phyloP scores from a whole-genome alignment of 2,797 vertebrate species.

The Champsocephalus esox region DNA sequence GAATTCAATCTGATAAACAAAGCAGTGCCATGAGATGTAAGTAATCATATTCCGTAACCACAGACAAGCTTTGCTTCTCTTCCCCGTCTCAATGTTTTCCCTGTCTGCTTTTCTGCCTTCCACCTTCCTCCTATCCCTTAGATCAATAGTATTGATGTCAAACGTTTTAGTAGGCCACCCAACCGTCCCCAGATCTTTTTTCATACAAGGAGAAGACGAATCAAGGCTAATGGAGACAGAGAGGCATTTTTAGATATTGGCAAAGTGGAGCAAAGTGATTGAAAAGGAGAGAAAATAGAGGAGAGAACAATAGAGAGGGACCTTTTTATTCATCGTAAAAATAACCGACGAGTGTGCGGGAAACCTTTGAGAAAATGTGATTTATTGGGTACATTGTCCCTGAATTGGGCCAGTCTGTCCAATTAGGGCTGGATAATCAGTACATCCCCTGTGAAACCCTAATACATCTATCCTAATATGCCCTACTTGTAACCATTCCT shows the following conservation, averaged over 20 bases:
- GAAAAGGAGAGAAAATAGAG: slow-evolving; percentile 51
- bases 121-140: slow-evolving; percentile 38
- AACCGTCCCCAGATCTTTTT: slow-evolving; percentile 58
- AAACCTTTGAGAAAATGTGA: slow-evolving; percentile 41
- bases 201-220: slow-evolving; percentile 65
- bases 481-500: slow-evolving; percentile 13
- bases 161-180: slow-evolving; percentile 74
- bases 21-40: not conserved
- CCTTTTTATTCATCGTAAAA: slow-evolving; percentile 56
- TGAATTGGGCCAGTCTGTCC: slow-evolving; percentile 37
- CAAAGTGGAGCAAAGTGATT: slow-evolving; percentile 49
- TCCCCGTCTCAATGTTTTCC: slow-evolving; percentile 23
- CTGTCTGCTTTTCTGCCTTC: slow-evolving; percentile 32
- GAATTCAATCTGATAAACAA: slow-evolving; percentile 1
- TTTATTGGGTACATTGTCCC: slow-evolving; percentile 35
- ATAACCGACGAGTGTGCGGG: slow-evolving; percentile 17
- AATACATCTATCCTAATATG: slow-evolving; percentile 32
- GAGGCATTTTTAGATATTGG: slow-evolving; percentile 58
- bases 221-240: slow-evolving; percentile 58
- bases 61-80: slow-evolving; percentile 27
- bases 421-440: slow-evolving; percentile 17
- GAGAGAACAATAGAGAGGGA: slow-evolving; percentile 29
- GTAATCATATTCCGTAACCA: slow-evolving; percentile 5
- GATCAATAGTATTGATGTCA: slow-evolving; percentile 82
- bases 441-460: slow-evolving; percentile 5